Evolutionary conservation across 2,888 invertebrate genomes (phyloP), one percentile per base, ranked within the genome.

Genomic region (Polietes domitor): DNA sequence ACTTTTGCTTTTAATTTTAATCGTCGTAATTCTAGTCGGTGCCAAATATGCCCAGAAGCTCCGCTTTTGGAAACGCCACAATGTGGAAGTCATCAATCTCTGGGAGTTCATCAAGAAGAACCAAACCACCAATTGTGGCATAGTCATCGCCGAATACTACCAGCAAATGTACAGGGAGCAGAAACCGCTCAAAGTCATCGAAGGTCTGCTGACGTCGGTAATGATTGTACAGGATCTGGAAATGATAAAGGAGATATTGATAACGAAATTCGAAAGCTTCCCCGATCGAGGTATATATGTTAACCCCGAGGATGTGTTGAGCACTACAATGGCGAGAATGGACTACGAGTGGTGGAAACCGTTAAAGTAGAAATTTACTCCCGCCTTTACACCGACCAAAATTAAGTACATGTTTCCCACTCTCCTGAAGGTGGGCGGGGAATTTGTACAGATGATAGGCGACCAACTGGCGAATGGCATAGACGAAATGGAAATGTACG

Each of bases 381-480:
- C 93, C 0, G 92, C 92, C 0, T 94, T 93, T 77, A 92, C 93
- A 1, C 91, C 93, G 0, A 93, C 93, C 12, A 93, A 93, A 85
- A 92, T 94, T 89, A 93, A 92, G 83, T 89, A 87, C 26, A 93
- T 93, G 93, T 93, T 92, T 72, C 76, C 76, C 21, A 85, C 76
- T 0, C n/a, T 82, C 17, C 47, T 82, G 5, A 9, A 37, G 6
- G 76, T 85, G 7, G 61, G 50, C 0, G 9, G 61, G 0, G 21
- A 68, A 12, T 26, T 82, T 6, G 19, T 68, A 7, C 32, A 47
- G 7, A 77, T 76, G 0, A 70, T 78, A 7, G 47, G 50, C 15
- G 10, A 77, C 6, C 26, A 65, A 26, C 12, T 21, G 1, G 26
- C 61, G 12, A 7, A 28, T 1, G 6, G 3, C 5, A 24, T 1